These are phyloP conservation scores for Furnarius figulus DNA, from an alignment of 2,113 vertebrate genomes.

Conservation along the genomic window DNA sequence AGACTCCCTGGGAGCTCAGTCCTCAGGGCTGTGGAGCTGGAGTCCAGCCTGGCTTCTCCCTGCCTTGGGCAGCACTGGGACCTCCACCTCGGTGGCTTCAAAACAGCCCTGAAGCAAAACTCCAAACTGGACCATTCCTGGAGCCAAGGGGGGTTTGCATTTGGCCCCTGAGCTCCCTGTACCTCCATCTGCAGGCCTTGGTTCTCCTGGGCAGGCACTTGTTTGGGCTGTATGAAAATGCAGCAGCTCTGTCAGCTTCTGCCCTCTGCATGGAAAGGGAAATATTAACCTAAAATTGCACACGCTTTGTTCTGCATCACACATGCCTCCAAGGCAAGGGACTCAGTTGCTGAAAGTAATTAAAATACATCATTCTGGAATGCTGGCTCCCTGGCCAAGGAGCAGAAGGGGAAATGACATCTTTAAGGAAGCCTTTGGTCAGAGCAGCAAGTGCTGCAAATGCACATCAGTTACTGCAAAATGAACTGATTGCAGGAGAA, in stretches of 20 bases:
- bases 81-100: neutral
- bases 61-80: neutral
- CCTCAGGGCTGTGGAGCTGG: fast-evolving
- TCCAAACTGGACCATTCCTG: neutral
- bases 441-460: neutral
- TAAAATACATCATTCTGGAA: conserved; percentile 70
- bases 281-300: conserved; percentile 23
- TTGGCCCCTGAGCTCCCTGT: neutral
- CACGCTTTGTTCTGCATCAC: conserved; percentile 9
- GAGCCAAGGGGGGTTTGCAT: neutral
- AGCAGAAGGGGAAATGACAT: conserved; percentile 59
- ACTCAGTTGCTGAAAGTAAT: conserved; percentile 66
- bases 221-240: neutral
- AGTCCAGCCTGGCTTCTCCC: neutral
- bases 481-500: neutral
- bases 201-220: neutral
- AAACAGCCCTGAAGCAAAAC: neutral
- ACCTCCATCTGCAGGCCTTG: neutral
- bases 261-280: neutral
- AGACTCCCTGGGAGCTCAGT: neutral
- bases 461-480: neutral
- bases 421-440: neutral
- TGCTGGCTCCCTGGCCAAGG: conserved; percentile 55
- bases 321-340: conserved; percentile 14
- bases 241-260: neutral